Conservation (phyloP, 2,113 vertebrate genomes). For the Glareola pratincola region DNA sequence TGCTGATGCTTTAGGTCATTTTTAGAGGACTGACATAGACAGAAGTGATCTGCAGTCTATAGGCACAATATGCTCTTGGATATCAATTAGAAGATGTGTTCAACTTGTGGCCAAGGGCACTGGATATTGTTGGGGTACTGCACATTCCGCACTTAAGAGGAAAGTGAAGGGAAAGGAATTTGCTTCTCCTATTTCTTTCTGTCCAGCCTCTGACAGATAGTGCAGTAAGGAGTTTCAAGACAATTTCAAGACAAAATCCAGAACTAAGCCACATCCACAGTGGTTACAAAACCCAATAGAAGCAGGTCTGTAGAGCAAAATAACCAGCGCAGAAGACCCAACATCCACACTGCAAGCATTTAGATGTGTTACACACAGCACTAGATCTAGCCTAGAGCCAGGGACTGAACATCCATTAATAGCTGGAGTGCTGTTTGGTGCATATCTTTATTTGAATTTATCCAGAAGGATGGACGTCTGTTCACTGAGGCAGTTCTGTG, state of each 20-base stretch:
- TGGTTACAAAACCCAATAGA: not conserved
- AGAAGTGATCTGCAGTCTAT: not conserved
- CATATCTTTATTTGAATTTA: not conserved
- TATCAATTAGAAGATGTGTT: not conserved
- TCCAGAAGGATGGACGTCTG: not conserved
- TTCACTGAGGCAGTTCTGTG: not conserved
- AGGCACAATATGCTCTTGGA: not conserved
- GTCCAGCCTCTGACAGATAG: not conserved
- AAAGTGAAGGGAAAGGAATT: not conserved
- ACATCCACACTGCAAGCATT: not conserved
- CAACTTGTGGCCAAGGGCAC: not conserved
- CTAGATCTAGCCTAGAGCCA: not conserved
- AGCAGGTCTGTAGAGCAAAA: not conserved
- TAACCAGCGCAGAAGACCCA: rapidly evolving
- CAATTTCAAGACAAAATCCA: not conserved
- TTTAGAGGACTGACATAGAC: not conserved
- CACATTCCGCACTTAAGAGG: not conserved
- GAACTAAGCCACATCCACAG: not conserved
- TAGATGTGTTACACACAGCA: not conserved
- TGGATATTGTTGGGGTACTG: not conserved
- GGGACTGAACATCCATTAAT: not conserved
- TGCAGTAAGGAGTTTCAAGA: not conserved
- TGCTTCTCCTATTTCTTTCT: not conserved
- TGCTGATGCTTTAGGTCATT: not conserved
- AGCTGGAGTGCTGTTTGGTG: not conserved